These are phyloP conservation scores for Drosophila punjabiensis DNA, from an alignment of 1,140 invertebrate species.

Conservation along the genomic window DNA sequence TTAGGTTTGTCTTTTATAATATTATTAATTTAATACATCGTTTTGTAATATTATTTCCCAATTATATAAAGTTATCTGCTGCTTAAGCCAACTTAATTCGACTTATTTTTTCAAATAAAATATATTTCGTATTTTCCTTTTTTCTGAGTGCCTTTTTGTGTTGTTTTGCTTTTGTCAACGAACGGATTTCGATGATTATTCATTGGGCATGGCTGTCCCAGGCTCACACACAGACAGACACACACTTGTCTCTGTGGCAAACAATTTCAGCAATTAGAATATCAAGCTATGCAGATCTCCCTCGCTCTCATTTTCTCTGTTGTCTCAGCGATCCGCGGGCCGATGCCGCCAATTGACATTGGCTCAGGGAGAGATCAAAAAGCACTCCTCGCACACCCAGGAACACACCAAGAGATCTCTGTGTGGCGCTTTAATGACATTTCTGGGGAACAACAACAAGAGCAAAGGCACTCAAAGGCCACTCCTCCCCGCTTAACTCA, in stretches of 20 bases:
- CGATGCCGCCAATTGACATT: conserved; percentile 78
- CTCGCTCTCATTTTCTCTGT: conserved; percentile 21
- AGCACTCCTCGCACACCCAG: conserved; percentile 61
- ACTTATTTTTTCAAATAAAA: background rate
- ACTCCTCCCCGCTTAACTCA: background rate
- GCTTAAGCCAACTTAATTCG: background rate
- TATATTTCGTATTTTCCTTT: background rate
- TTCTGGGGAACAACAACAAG: conserved; percentile 67
- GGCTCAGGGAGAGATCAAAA: conserved; percentile 55
- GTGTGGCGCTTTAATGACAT: conserved; percentile 80
- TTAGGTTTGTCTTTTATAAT: background rate
- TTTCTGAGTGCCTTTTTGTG: conserved; percentile 27
- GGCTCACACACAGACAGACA: conserved; percentile 32
- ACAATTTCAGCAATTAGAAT: conserved; percentile 84
- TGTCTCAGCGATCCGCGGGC: conserved; percentile 38
- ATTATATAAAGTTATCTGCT: background rate
- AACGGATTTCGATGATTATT: conserved; percentile 79
- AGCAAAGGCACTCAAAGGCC: conserved; percentile 7
- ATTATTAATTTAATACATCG: background rate
- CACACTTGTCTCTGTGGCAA: conserved; percentile 74
- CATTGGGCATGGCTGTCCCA: conserved; percentile 78
- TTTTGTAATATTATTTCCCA: background rate
- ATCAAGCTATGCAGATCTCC: conserved; percentile 80
- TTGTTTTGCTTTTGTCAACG: conserved; percentile 62
- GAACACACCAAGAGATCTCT: conserved; percentile 34